phyloP scores from a whole-genome alignment of 2,113 vertebrate species.

The Etheostoma cragini region DNA sequence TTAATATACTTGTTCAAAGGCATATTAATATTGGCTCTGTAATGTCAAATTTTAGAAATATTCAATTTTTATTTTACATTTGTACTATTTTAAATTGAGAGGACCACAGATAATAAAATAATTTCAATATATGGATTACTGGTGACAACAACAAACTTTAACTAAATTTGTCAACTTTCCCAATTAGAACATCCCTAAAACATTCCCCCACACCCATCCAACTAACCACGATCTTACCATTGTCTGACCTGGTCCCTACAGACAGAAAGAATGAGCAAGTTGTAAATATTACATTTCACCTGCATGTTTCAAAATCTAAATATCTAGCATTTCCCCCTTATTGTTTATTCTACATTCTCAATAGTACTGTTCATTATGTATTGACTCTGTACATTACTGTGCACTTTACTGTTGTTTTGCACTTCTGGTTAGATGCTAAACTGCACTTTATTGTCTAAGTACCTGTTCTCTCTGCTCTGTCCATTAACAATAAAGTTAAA shows the following conservation, averaged over 20 bases:
- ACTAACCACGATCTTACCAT: slow-evolving; percentile 87
- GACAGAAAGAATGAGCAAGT: slow-evolving; percentile 80
- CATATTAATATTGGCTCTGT: neutral
- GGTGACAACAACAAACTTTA: neutral
- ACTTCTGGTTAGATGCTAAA: neutral
- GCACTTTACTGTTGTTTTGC: neutral
- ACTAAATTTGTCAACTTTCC: neutral
- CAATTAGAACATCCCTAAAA: slow-evolving; percentile 59
- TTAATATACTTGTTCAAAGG: neutral
- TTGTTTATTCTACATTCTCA: neutral
- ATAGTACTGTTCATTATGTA: neutral
- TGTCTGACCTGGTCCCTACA: slow-evolving; percentile 91
- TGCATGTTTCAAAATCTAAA: neutral
- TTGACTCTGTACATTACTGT: neutral
- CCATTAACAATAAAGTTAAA: neutral
- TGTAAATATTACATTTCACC: slow-evolving; percentile 54
- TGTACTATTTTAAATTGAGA: neutral
- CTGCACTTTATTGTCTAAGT: neutral
- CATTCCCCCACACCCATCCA: slow-evolving; percentile 43
- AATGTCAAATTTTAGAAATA: neutral
- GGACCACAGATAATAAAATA: neutral
- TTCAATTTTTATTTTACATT: neutral
- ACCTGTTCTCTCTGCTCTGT: neutral
- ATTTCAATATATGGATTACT: neutral
- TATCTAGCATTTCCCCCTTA: too few relatives aligned